Conservation (phyloP, 2,113 vertebrate genomes). For the Anarrhichthys ocellatus region DNA sequence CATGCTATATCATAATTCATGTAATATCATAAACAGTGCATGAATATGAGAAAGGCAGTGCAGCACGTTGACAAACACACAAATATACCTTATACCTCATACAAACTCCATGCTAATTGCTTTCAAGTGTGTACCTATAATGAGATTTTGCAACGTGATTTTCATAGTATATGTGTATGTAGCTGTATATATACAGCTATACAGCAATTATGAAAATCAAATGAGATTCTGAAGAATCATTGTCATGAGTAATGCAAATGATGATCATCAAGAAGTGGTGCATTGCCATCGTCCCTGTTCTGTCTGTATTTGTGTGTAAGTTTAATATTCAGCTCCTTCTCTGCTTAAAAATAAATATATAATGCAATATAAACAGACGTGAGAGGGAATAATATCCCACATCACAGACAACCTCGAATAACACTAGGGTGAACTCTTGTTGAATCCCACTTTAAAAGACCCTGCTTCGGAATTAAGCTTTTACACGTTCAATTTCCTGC, state of each 20-base stretch:
- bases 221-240: slow-evolving; percentile 66
- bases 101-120: slow-evolving; percentile 65
- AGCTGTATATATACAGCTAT: slow-evolving; percentile 30
- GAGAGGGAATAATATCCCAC: slow-evolving; percentile 83
- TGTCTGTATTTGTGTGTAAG: slow-evolving; percentile 61
- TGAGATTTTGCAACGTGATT: slow-evolving; percentile 50
- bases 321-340: slow-evolving; percentile 82
- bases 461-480: slow-evolving; percentile 78
- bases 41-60: slow-evolving; percentile 47
- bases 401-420: slow-evolving; percentile 78
- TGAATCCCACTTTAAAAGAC: slow-evolving; percentile 76
- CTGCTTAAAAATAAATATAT: slow-evolving; percentile 83
- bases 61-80: slow-evolving; percentile 42
- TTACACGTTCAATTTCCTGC: slow-evolving; percentile 84
- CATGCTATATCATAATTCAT: slow-evolving; percentile 70
- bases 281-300: slow-evolving; percentile 53
- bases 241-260: slow-evolving; percentile 68
- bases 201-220: slow-evolving; percentile 70
- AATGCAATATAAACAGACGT: slow-evolving; percentile 84
- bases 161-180: slow-evolving; percentile 51
- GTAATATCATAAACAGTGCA: slow-evolving; percentile 61
- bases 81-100: slow-evolving; percentile 61
- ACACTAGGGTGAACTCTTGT: slow-evolving; percentile 77
- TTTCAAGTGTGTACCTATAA: slow-evolving; percentile 52
- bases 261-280: slow-evolving; percentile 63